Conservation (phyloP, 2,113 vertebrate genomes). For the Alouatta palliata region DNA sequence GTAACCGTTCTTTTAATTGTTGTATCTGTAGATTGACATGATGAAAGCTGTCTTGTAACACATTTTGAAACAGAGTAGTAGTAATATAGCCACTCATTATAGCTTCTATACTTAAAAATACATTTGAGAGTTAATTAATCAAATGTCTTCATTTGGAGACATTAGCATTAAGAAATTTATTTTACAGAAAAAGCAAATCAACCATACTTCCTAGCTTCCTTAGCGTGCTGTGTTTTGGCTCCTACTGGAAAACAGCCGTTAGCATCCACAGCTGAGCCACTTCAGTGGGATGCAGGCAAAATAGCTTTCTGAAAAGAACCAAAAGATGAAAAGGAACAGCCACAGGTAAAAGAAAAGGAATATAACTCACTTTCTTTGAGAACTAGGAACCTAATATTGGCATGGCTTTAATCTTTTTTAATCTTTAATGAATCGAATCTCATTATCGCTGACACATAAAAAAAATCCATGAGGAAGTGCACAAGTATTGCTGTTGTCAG, state of each 20-base stretch:
- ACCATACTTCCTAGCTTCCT: background rate
- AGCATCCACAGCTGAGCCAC: background rate
- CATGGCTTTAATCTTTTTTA: background rate
- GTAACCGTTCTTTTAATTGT: background rate
- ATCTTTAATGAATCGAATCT: background rate
- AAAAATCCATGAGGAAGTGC: background rate
- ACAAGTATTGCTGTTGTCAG: background rate
- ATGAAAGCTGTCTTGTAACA: background rate
- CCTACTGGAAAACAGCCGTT: background rate
- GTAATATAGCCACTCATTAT: background rate
- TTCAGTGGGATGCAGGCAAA: background rate
- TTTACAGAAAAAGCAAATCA: background rate
- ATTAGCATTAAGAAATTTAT: background rate
- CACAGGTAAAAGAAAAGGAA: background rate
- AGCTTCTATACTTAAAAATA: background rate
- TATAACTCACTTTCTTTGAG: background rate
- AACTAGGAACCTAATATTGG: background rate
- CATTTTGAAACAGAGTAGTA: background rate
- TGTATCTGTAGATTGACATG: background rate
- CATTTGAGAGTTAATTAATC: background rate
- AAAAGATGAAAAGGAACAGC: background rate
- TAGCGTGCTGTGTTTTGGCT: too few relatives aligned
- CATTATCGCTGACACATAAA: background rate
- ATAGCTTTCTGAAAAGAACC: background rate
- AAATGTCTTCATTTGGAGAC: background rate